Evolutionary conservation across 30 jellyfish, hydroid and myxozoan species (phyloP).

Genomic region (Aurelia aurita): DNA sequence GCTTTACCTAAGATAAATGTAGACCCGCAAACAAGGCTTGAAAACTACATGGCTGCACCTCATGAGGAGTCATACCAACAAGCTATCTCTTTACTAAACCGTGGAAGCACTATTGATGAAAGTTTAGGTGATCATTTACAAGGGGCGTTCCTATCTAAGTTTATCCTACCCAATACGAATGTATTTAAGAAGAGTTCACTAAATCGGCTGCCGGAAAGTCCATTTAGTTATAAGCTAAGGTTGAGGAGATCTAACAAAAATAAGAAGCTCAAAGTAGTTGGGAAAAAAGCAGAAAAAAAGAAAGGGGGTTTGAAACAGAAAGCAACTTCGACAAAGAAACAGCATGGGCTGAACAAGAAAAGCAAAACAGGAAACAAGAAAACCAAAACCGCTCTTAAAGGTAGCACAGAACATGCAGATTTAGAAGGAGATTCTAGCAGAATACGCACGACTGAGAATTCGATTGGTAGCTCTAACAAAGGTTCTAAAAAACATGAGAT

Average conservation of each 20-base stretch:
- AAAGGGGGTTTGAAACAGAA: neutral
- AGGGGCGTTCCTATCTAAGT: constrained; percentile 36
- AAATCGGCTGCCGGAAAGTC: neutral
- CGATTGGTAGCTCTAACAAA: neutral
- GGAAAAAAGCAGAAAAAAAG: neutral
- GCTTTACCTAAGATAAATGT: constrained; percentile 28
- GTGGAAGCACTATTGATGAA: constrained; percentile 68
- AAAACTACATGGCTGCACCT: constrained; percentile 52
- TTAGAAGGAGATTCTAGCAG: neutral
- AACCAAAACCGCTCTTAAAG: neutral
- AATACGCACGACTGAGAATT: neutral
- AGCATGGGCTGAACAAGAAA: neutral
- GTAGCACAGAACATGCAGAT: neutral
- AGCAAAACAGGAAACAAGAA: neutral
- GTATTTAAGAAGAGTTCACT: constrained; percentile 7
- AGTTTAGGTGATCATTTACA: constrained; percentile 67
- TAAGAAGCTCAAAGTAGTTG: neutral
- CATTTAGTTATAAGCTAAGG: constrained; percentile 5
- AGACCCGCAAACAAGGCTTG: constrained; percentile 33
- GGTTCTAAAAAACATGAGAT: constrained; percentile 61
- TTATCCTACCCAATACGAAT: constrained; percentile 34
- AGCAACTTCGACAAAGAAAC: neutral
- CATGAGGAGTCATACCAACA: constrained; percentile 19
- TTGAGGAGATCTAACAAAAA: constrained; percentile 23
- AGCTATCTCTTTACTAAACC: constrained; percentile 49